Evolutionary conservation across 2,888 invertebrate genomes (phyloP), one percentile per base, ranked within the genome.

Genomic region (Lepidocyrtoides sp.): DNA sequence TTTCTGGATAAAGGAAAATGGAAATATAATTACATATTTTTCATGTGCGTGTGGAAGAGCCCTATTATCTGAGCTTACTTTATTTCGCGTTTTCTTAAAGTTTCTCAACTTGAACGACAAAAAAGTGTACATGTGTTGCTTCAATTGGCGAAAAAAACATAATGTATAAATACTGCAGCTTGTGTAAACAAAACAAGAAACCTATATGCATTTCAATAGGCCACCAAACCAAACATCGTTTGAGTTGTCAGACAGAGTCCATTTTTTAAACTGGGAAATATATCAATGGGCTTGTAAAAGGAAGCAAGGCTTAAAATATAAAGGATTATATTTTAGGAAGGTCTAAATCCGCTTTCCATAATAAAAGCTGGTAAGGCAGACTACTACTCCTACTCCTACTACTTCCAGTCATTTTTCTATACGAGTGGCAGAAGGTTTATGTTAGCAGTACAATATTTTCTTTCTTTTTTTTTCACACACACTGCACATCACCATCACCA

Each of bases 1-100:
- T 75, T 26, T 12, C 4, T 69, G 36, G 20, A 75, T 10, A 48
- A n/a, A 12, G 12, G 36, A 48, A 75, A 54, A 51, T 75, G 29
- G 51, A 77, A 77, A 77, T 77, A 77, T 77, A 51, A 77, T 77
- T 75, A 77, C 14, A 29, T 36, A 48, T 77, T 48, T 26, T 77
- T 44, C n/a, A 32, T 77, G 72, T 75, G 72, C 72, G 72, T 75
- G 72, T 14, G 48, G 20, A 75, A 26, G 10, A 10, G 23, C 26
- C 44, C 10, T 32, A 14, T n/a, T 66, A 32, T 66, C 2, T 41
- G 10, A 10, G 69, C 23, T 44, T 69, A 36, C 36, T 69, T 69
- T 72, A 72, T 20, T 72, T 10, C 12, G 41, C 41, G 20, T 8
- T 41, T 72, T 12, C 2, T 51, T 12, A 77, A 51, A 77, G 8